These are phyloP conservation scores for Ophion slaviceki DNA, from an alignment of 2,888 invertebrate genomes.

Conservation along the genomic window DNA sequence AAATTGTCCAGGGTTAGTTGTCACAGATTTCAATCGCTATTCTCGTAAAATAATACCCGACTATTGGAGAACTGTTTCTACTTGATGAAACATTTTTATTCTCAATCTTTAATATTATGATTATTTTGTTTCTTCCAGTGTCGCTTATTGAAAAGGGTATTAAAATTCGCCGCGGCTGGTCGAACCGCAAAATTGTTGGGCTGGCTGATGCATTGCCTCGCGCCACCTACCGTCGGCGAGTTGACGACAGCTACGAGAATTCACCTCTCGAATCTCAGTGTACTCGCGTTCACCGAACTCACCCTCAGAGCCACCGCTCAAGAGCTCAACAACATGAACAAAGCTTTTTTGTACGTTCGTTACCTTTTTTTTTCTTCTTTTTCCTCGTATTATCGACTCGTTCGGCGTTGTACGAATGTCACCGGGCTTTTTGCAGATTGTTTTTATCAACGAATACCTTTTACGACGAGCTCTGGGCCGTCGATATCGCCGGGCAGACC, in stretches of 20 bases:
- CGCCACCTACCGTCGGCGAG: slow-evolving; percentile 84
- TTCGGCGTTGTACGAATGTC: neutral
- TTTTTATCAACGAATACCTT: slow-evolving; percentile 87
- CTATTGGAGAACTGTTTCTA: neutral
- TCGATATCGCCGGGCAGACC: slow-evolving; percentile 87
- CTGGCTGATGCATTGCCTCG: slow-evolving; percentile 86
- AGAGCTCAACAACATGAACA: slow-evolving; percentile 79
- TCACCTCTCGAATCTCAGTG: slow-evolving; percentile 87
- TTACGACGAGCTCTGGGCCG: slow-evolving; percentile 87
- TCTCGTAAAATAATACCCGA: neutral
- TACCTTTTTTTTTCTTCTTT: neutral
- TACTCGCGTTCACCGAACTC: slow-evolving; percentile 87
- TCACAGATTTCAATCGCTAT: neutral
- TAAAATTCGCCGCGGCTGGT: slow-evolving; percentile 87
- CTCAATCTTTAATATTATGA: slow-evolving; percentile 29
- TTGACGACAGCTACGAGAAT: slow-evolving; percentile 87
- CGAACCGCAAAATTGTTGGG: slow-evolving; percentile 86
- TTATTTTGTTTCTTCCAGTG: slow-evolving; percentile 80
- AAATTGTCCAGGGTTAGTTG: slow-evolving; percentile 89
- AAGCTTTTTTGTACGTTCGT: slow-evolving; percentile 85
- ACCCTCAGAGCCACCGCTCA: slow-evolving; percentile 80
- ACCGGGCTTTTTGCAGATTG: slow-evolving; percentile 81
- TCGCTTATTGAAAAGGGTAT: slow-evolving; percentile 86
- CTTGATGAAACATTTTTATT: neutral
- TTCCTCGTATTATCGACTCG: neutral